These are phyloP conservation scores for Glossosoma conforme DNA, from an alignment of 1,140 invertebrate genomes.

Conservation along the genomic window DNA sequence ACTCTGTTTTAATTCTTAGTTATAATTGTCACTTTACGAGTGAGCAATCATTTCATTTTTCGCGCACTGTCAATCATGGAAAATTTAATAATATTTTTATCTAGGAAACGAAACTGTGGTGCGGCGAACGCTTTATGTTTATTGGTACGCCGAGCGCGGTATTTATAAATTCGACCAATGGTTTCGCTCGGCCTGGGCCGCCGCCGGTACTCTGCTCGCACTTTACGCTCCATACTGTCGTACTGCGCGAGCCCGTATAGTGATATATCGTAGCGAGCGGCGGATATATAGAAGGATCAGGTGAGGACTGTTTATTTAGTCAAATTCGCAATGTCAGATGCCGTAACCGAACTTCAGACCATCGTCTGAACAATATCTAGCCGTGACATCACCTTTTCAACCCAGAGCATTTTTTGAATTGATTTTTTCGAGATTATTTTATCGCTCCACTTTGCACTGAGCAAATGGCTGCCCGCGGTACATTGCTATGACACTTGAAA, in stretches of 20 bases:
- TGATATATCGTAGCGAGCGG: constrained; percentile 21
- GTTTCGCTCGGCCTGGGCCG: constrained; percentile 8
- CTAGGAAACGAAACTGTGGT: background rate
- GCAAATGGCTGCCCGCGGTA: constrained; percentile 51
- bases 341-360: constrained; percentile 1
- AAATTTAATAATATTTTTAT: constrained; percentile 1
- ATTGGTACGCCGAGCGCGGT: constrained; percentile 22
- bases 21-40: too few relatives aligned
- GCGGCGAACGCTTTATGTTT: constrained; percentile 23
- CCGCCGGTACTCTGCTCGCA: too few relatives aligned
- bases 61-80: too few relatives aligned
- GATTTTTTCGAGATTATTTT: constrained; percentile 13
- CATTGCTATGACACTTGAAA: constrained; percentile 40
- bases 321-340: constrained; percentile 13
- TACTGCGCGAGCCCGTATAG: constrained; percentile 21
- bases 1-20: too few relatives aligned
- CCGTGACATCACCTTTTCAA: constrained; percentile 1
- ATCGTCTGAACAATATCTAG: background rate
- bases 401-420: constrained; percentile 5
- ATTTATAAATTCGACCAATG: constrained; percentile 26
- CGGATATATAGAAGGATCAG: constrained; percentile 18
- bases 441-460: constrained; percentile 31
- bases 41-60: too few relatives aligned
- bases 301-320: constrained; percentile 19
- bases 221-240: too few relatives aligned